A percentile compares a stretch with the other conserved stretches of the same genome.
phyloP scores from a whole-genome alignment of 1,140 invertebrate species.

The Caenorhabditis tropicalis region DNA sequence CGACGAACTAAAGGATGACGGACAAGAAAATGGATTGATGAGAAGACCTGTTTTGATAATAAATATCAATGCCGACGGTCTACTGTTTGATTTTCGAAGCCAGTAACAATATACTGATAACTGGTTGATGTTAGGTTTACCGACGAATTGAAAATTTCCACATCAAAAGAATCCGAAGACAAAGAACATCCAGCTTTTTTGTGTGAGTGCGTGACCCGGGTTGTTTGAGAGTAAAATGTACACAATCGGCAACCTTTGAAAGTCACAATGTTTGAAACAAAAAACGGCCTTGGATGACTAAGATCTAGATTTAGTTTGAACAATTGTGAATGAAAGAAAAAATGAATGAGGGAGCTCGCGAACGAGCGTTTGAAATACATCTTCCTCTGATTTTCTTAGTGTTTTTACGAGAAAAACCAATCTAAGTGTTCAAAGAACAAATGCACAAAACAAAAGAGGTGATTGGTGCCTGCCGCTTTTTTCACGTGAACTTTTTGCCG shows the following conservation, averaged over 20 bases:
- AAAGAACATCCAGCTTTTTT: neutral
- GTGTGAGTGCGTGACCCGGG: too few relatives aligned
- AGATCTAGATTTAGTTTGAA: too few relatives aligned
- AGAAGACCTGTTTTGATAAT: conserved; percentile 5
- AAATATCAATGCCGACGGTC: neutral
- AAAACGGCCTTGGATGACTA: too few relatives aligned
- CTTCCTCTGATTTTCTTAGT: neutral
- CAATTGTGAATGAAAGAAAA: neutral
- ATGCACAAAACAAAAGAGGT: conserved; percentile 23
- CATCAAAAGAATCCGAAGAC: neutral
- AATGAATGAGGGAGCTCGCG: too few relatives aligned
- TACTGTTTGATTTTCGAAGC: neutral
- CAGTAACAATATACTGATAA: neutral
- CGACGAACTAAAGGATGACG: neutral
- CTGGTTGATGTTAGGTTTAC: neutral
- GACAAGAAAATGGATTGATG: neutral
- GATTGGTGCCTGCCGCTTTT: conserved; percentile 14
- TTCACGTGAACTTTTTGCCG: conserved; percentile 11
- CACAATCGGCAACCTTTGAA: neutral
- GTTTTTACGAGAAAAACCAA: neutral
- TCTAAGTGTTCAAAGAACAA: conserved; percentile 25
- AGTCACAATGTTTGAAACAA: neutral
- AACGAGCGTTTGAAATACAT: neutral
- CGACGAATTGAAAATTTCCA: neutral
- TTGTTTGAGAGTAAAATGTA: too few relatives aligned